These are phyloP conservation scores for Vanessa tameamea DNA, from an alignment of 1,140 invertebrate genomes.

Conservation along the genomic window DNA sequence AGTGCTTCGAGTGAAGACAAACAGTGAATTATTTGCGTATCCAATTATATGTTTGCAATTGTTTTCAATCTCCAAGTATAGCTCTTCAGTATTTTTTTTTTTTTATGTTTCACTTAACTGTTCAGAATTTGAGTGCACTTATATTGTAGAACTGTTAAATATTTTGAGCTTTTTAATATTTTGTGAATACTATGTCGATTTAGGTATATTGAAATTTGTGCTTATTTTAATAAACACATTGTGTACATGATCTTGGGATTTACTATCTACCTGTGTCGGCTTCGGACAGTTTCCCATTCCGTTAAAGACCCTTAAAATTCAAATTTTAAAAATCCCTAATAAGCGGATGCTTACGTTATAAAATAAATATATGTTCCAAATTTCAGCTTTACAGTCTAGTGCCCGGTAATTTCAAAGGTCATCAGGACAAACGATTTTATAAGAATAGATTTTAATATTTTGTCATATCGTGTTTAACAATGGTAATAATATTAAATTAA, in stretches of 20 bases:
- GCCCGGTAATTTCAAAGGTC: too few species aligned
- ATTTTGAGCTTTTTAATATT: background rate
- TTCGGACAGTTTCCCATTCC: too few species aligned
- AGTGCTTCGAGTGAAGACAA: conserved; percentile 8
- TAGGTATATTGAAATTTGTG: background rate
- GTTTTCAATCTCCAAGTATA: conserved; percentile 2
- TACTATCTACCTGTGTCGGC: too few species aligned
- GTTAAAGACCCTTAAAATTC: too few species aligned
- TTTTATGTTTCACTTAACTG: conserved; percentile 28
- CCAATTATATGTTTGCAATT: conserved; percentile 8
- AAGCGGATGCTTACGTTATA: too few species aligned
- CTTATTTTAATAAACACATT: background rate
- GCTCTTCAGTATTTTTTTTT: conserved; percentile 7
- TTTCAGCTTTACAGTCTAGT: too few species aligned
- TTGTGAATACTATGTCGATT: background rate
- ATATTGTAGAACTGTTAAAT: background rate
- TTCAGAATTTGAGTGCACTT: conserved; percentile 7
- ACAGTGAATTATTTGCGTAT: conserved; percentile 21
- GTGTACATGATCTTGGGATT: background rate
- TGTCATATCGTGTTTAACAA: too few species aligned
- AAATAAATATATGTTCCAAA: too few species aligned
- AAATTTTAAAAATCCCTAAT: too few species aligned
- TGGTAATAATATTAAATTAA: too few species aligned
- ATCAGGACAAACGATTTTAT: too few species aligned
- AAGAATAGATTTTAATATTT: too few species aligned